These are phyloP conservation scores for Acomys russatus DNA, from an alignment of 2,797 vertebrate genomes.

Conservation along the genomic window DNA sequence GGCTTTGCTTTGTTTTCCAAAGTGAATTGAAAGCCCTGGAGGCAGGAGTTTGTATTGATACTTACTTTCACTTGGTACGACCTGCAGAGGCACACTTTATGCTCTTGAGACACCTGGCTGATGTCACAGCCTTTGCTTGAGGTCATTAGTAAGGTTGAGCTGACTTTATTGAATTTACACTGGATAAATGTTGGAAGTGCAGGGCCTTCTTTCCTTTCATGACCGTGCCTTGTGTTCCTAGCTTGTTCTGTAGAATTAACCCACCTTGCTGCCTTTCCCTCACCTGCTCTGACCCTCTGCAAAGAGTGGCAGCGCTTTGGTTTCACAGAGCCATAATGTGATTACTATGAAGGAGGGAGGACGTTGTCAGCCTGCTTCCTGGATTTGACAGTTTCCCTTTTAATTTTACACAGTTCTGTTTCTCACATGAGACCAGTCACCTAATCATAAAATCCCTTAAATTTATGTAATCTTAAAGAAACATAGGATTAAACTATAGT, in stretches of 20 bases:
- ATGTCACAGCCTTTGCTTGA: not conserved
- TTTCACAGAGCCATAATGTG: not conserved
- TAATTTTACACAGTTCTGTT: constrained; percentile 64
- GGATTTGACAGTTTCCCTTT: constrained; percentile 62
- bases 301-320: not conserved
- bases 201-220: not conserved
- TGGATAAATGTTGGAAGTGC: not conserved
- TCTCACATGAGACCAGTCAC: constrained; percentile 45
- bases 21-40: constrained; percentile 2
- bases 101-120: not conserved
- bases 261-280: not conserved
- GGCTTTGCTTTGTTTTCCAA: constrained; percentile 53
- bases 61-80: not conserved
- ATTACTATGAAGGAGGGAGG: not conserved
- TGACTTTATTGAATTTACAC: not conserved
- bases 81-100: not conserved
- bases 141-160: not conserved
- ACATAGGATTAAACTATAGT: constrained; percentile 27
- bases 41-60: not conserved
- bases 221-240: constrained; percentile 13
- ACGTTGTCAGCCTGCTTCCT: not conserved
- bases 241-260: not conserved
- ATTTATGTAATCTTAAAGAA: constrained; percentile 59
- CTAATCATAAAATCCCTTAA: constrained; percentile 53
- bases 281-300: not conserved